Conservation (phyloP, 2,888 invertebrate genomes). For the Lycaena phlaeas region DNA sequence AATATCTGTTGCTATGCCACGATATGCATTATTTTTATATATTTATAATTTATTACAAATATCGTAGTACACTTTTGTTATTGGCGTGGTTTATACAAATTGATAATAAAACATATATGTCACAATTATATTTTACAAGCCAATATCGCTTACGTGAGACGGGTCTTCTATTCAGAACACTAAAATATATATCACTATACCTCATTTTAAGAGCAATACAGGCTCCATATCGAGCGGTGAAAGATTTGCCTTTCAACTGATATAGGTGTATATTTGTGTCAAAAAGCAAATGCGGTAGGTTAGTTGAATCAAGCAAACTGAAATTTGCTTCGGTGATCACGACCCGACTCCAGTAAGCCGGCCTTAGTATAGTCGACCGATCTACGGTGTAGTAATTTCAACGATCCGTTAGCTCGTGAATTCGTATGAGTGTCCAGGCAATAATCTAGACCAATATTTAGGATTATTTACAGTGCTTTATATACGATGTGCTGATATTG, state of each 20-base stretch:
- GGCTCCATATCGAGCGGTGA: too few species aligned
- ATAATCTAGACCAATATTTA: constrained; percentile 72
- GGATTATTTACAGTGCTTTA: constrained; percentile 66
- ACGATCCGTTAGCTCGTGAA: constrained; percentile 45
- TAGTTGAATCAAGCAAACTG: too few species aligned
- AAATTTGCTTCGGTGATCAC: too few species aligned
- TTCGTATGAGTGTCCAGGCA: constrained; percentile 46
- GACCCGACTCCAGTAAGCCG: too few species aligned
- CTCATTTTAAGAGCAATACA: too few species aligned
- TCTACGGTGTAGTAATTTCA: constrained; percentile 25
- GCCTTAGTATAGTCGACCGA: constrained; percentile 23
- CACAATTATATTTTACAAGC: background rate
- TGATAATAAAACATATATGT: background rate
- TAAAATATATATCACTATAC: too few species aligned
- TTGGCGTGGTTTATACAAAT: background rate
- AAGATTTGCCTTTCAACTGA: too few species aligned
- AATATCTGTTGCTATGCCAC: background rate
- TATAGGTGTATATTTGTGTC: too few species aligned
- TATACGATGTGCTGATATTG: constrained; percentile 59
- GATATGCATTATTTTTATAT: constrained; percentile 6
- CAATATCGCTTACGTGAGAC: constrained; percentile 4
- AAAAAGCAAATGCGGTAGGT: too few species aligned
- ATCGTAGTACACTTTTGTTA: background rate
- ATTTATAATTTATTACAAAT: constrained; percentile 2
- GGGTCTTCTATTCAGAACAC: too few species aligned